These are phyloP conservation scores for Anarrhichthys ocellatus DNA, from an alignment of 2,113 vertebrate genomes.

Conservation along the genomic window DNA sequence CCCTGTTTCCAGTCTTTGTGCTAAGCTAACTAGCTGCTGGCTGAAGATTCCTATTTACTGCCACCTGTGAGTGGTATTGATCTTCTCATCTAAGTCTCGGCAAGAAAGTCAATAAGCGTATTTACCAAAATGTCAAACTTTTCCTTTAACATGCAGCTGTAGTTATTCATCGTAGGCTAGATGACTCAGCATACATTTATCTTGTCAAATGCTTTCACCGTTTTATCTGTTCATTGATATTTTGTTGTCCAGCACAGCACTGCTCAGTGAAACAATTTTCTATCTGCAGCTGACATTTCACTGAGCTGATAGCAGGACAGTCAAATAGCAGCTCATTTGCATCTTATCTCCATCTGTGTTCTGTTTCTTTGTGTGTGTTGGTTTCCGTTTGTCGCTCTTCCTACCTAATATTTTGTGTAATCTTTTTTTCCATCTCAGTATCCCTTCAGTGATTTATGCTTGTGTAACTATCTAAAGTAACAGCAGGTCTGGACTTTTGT, in stretches of 20 bases:
- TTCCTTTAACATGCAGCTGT: background rate
- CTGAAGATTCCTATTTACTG: background rate
- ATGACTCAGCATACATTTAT: background rate
- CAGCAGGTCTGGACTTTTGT: background rate
- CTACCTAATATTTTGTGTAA: background rate
- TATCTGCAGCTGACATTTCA: slow-evolving; percentile 30
- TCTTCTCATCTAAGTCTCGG: background rate
- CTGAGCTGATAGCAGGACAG: slow-evolving; percentile 3
- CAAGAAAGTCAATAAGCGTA: background rate
- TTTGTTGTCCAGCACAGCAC: slow-evolving; percentile 10
- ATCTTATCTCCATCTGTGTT: slow-evolving; percentile 25
- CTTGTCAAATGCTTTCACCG: background rate
- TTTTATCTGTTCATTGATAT: slow-evolving; percentile 7
- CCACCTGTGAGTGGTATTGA: background rate
- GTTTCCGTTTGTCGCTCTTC: background rate
- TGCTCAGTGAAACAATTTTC: background rate
- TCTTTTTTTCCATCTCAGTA: background rate
- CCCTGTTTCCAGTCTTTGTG: background rate
- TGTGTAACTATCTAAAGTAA: background rate
- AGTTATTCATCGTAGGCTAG: background rate
- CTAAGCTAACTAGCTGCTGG: background rate
- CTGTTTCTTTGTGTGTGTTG: background rate
- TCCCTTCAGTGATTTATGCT: background rate
- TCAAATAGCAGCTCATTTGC: slow-evolving; percentile 11
- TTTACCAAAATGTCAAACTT: background rate